Evolutionary conservation across 2,797 vertebrate species (phyloP).

Genomic region (Cichlasoma orientale): DNA sequence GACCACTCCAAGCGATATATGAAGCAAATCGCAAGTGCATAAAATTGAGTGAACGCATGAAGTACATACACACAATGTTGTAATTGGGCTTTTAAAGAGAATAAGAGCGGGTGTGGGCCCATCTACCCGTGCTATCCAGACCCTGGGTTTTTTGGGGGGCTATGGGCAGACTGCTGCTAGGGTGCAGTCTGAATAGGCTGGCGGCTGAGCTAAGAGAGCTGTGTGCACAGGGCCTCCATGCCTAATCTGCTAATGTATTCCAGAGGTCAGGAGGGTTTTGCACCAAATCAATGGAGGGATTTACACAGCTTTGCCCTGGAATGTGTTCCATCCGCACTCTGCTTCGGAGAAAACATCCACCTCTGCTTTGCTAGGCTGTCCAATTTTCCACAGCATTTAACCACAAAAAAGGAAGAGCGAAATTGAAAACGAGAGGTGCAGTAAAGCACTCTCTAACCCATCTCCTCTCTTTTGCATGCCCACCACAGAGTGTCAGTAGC

Average conservation of each 20-base stretch:
- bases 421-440: slow-evolving; percentile 36
- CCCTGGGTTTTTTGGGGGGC: slow-evolving; percentile 57
- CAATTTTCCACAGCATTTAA: slow-evolving; percentile 80
- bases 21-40: neutral
- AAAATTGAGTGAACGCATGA: slow-evolving; percentile 19
- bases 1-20: neutral
- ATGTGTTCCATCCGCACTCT: slow-evolving; percentile 79
- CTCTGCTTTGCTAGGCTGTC: slow-evolving; percentile 70
- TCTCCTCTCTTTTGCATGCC: slow-evolving; percentile 30
- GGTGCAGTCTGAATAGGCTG: slow-evolving; percentile 52
- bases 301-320: slow-evolving; percentile 84
- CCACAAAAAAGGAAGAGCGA: slow-evolving; percentile 66
- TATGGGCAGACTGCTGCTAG: slow-evolving; percentile 44
- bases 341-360: slow-evolving; percentile 75
- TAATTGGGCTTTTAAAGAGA: slow-evolving; percentile 63
- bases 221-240: slow-evolving; percentile 68
- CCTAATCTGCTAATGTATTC: slow-evolving; percentile 87
- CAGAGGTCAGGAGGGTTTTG: slow-evolving; percentile 83
- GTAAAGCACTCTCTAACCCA: slow-evolving; percentile 35
- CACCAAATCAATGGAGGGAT: slow-evolving; percentile 85
- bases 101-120: slow-evolving; percentile 41
- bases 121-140: slow-evolving; percentile 59
- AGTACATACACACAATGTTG: slow-evolving; percentile 22
- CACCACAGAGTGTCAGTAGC: slow-evolving; percentile 18
- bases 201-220: slow-evolving; percentile 62